These are phyloP conservation scores for Rhopalosiphum padi DNA, from an alignment of 1,140 invertebrate species.

Conservation along the genomic window DNA sequence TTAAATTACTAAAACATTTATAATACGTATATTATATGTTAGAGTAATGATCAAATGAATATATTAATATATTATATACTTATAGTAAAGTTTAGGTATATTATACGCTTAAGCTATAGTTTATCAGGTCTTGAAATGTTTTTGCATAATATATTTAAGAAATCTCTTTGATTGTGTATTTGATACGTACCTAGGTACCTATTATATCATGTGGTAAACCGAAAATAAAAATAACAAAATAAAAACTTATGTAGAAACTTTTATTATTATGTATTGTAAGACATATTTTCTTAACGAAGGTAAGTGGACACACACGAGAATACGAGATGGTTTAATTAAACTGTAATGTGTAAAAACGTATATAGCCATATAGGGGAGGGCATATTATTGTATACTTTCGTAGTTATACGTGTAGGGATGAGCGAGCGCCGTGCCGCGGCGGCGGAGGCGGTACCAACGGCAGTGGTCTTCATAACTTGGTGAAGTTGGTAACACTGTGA, in stretches of 20 bases:
- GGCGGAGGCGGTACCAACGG: neutral
- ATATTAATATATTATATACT: no score
- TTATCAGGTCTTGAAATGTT: neutral
- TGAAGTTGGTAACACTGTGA: constrained; percentile 47
- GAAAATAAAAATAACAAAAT: neutral
- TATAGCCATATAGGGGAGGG: neutral
- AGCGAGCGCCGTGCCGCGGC: neutral
- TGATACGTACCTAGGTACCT: no score
- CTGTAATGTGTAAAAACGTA: neutral
- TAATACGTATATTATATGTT: neutral
- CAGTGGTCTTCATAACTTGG: neutral
- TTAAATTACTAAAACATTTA: neutral
- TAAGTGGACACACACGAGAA: neutral
- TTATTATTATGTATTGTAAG: neutral
- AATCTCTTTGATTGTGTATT: no score
- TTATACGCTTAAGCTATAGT: neutral
- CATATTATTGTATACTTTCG: neutral
- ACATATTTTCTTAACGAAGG: neutral
- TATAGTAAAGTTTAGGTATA: no score
- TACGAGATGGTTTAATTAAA: constrained; percentile 20
- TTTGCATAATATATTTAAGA: neutral
- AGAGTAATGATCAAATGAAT: no score
- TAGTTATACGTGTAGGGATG: neutral
- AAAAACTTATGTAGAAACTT: neutral
- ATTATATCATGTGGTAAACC: neutral